Evolutionary conservation across 92 coral and sea anemone species (phyloP).

Genomic region (Porites cylindrica): DNA sequence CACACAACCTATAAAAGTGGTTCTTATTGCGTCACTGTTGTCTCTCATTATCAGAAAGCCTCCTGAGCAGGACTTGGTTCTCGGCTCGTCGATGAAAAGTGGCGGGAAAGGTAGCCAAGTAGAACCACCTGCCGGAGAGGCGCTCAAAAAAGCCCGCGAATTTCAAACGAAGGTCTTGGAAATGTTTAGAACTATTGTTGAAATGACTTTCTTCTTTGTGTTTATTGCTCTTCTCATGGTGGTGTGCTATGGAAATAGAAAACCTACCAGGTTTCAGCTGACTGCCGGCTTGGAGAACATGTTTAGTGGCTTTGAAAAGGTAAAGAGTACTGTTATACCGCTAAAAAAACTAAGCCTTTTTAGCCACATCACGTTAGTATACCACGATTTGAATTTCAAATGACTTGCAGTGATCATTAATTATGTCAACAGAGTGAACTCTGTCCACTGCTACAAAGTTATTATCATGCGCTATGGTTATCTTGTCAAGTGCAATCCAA

Average conservation of each 20-base stretch:
- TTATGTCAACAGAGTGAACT: no score
- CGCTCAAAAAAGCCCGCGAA: slow-evolving; percentile 68
- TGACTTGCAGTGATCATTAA: no score
- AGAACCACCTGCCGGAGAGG: slow-evolving; percentile 69
- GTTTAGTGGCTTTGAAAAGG: slow-evolving; percentile 71
- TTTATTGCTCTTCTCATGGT: slow-evolving; percentile 73
- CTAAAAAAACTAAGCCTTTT: no score
- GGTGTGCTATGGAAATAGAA: slow-evolving; percentile 87
- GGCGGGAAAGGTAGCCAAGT: slow-evolving; percentile 36
- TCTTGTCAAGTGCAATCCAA: no score
- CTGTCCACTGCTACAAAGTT: no score
- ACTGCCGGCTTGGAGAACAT: slow-evolving; percentile 64
- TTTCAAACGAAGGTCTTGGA: slow-evolving; percentile 72
- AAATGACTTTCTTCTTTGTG: slow-evolving; percentile 71
- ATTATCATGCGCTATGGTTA: no score
- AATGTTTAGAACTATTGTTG: slow-evolving; percentile 81
- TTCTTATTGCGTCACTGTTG: slow-evolving; percentile 78
- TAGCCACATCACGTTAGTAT: no score
- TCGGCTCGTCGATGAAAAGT: slow-evolving; percentile 71
- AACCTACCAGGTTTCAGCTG: slow-evolving; percentile 64
- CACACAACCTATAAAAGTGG: slow-evolving; percentile 89
- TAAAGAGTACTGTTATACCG: background rate
- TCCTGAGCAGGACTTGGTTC: slow-evolving; percentile 72
- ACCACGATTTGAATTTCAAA: no score
- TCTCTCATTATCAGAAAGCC: slow-evolving; percentile 84